Evolutionary conservation across 2,888 invertebrate species (phyloP).

Genomic region (Subacronicta megacephala): DNA sequence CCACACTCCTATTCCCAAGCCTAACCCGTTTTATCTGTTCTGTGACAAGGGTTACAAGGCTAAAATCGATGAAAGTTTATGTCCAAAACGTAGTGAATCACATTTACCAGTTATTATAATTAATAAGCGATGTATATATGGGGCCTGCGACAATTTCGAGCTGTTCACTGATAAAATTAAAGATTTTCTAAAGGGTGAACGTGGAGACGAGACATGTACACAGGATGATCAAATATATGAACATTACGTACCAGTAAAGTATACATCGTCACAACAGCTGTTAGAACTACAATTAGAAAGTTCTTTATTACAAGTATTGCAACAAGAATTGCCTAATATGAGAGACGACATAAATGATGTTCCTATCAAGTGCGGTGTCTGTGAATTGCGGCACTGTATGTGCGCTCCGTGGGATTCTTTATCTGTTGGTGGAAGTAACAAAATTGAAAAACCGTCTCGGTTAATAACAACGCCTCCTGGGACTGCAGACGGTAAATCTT

Average conservation of each 20-base stretch:
- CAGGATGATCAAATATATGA: constrained; percentile 71
- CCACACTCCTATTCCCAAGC: constrained; percentile 67
- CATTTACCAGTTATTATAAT: constrained; percentile 79
- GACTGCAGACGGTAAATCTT: constrained; percentile 20
- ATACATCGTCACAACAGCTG: constrained; percentile 65
- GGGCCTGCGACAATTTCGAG: constrained; percentile 80
- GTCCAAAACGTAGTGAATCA: constrained; percentile 74
- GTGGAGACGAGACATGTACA: constrained; percentile 69
- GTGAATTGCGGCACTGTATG: constrained; percentile 61
- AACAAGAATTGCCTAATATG: constrained; percentile 72
- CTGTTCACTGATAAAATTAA: constrained; percentile 73
- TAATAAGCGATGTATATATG: constrained; percentile 79
- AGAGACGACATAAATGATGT: constrained; percentile 51
- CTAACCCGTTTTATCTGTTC: constrained; percentile 78
- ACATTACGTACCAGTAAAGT: constrained; percentile 70
- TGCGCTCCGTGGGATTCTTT: not conserved
- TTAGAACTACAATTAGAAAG: constrained; percentile 74
- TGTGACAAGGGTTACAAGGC: constrained; percentile 75
- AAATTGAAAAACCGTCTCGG: not conserved
- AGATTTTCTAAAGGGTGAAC: constrained; percentile 67
- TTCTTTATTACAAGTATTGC: constrained; percentile 78
- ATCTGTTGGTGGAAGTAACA: not conserved
- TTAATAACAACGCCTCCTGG: not conserved
- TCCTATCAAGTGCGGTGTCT: constrained; percentile 65
- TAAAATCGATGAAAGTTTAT: constrained; percentile 69